Percentiles rank a stretch among this genome's conserved stretches.
Conservation (phyloP, 2,888 invertebrate genomes). For the Falcaria lacertinaria region DNA sequence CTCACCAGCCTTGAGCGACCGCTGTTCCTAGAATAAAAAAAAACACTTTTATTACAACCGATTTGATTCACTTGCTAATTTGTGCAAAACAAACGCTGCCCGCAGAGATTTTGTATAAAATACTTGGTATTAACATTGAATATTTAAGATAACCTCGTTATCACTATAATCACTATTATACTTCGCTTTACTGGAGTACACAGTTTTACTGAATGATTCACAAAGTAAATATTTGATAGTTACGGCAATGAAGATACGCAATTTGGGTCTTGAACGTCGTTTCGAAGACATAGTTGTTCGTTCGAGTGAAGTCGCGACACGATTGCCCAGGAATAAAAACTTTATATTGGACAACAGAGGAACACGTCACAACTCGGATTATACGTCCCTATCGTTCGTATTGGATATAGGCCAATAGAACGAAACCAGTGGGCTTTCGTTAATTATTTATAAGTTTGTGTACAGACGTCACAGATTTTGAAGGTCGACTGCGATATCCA, state of each 20-base stretch:
- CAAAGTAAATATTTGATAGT: constrained; percentile 64
- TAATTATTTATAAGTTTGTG: constrained; percentile 66
- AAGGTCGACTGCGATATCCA: constrained; percentile 44
- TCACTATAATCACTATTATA: constrained; percentile 44
- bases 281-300: constrained; percentile 61
- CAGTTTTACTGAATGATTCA: constrained; percentile 50
- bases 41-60: background rate
- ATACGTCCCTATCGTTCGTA: constrained; percentile 57
- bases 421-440: constrained; percentile 58
- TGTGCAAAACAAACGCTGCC: background rate
- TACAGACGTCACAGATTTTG: constrained; percentile 55
- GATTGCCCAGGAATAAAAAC: constrained; percentile 54
- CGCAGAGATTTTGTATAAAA: background rate
- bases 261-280: constrained; percentile 67
- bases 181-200: constrained; percentile 31
- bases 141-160: constrained; percentile 40
- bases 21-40: constrained; percentile 86
- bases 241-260: constrained; percentile 68
- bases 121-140: constrained; percentile 12
- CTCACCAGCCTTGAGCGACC: constrained; percentile 90
- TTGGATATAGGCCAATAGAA: constrained; percentile 76
- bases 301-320: constrained; percentile 43
- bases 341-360: constrained; percentile 63
- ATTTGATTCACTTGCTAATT: background rate
- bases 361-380: constrained; percentile 59